phyloP scores from a whole-genome alignment of 2,113 vertebrate genomes.

The Porphyrio hochstetteri region DNA sequence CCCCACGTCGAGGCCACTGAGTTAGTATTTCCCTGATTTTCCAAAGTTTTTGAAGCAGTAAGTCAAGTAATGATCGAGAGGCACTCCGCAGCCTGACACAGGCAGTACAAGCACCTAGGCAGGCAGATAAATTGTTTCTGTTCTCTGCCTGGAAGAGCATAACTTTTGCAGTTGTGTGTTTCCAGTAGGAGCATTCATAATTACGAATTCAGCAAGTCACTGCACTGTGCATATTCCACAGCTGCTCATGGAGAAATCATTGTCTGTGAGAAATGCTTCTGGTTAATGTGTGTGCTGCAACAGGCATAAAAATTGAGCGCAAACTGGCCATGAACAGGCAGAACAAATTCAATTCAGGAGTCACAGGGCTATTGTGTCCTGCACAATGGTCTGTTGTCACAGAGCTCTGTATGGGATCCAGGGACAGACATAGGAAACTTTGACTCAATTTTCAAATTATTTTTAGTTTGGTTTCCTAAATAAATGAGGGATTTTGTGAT shows the following conservation, averaged over 20 bases:
- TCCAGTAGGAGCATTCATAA: constrained; percentile 23
- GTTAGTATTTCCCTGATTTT: neutral
- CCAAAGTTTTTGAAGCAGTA: neutral
- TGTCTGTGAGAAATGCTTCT: constrained; percentile 53
- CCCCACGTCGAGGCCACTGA: neutral
- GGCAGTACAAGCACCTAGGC: neutral
- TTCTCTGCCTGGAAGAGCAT: constrained; percentile 34
- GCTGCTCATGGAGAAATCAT: constrained; percentile 44
- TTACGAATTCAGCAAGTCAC: constrained; percentile 52
- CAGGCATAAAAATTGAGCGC: constrained; percentile 41
- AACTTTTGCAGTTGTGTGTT: constrained; percentile 47
- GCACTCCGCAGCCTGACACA: neutral
- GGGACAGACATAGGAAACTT: neutral
- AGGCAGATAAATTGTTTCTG: constrained; percentile 35
- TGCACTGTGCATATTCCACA: constrained; percentile 14
- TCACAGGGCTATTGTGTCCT: constrained; percentile 6
- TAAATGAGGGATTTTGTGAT: neutral
- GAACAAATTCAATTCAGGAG: constrained; percentile 45
- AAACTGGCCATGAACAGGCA: constrained; percentile 50
- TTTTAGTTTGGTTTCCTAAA: neutral
- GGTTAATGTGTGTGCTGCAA: neutral
- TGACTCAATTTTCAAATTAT: neutral
- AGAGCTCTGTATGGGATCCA: neutral
- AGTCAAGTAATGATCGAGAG: neutral
- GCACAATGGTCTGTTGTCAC: neutral